These are phyloP conservation scores for Spea hammondii DNA, from an alignment of 2,797 vertebrate species.

Conservation along the genomic window DNA sequence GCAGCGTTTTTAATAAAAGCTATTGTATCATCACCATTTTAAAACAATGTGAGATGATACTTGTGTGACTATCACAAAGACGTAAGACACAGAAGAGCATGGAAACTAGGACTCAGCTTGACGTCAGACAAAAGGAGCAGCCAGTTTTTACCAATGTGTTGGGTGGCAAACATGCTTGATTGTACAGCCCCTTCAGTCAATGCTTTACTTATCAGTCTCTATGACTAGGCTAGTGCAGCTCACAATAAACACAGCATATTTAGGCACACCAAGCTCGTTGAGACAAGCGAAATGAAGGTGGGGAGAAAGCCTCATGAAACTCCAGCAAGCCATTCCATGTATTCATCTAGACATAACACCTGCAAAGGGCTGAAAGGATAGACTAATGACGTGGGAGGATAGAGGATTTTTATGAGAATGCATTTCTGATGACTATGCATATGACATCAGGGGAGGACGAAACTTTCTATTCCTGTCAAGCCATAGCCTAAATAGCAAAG, in stretches of 20 bases:
- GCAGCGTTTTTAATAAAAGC: not conserved
- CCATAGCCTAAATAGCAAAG: conserved; percentile 25
- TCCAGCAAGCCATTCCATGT: conserved; percentile 38
- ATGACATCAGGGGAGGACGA: conserved; percentile 41
- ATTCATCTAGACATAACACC: conserved; percentile 48
- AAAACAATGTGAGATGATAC: conserved; percentile 3
- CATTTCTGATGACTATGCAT: conserved; percentile 37
- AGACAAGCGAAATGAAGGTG: conserved; percentile 47
- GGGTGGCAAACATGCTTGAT: conserved; percentile 1
- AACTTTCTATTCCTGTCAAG: conserved; percentile 49
- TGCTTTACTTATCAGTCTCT: conserved; percentile 32
- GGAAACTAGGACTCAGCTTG: conserved; percentile 28
- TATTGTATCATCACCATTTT: conserved; percentile 8
- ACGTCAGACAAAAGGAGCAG: conserved; percentile 30
- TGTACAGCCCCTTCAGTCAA: conserved; percentile 40
- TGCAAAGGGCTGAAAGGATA: conserved; percentile 43
- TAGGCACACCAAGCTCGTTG: conserved; percentile 46
- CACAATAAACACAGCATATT: conserved; percentile 35
- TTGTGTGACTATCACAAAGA: conserved; percentile 13
- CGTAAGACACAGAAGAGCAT: conserved; percentile 7
- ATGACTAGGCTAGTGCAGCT: conserved; percentile 25
- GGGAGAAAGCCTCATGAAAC: conserved; percentile 41
- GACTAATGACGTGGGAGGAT: conserved; percentile 47
- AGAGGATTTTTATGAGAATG: conserved; percentile 43
- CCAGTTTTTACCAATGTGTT: not conserved